Conservation (phyloP, 2,888 invertebrate genomes). For the Melieria omissa region DNA sequence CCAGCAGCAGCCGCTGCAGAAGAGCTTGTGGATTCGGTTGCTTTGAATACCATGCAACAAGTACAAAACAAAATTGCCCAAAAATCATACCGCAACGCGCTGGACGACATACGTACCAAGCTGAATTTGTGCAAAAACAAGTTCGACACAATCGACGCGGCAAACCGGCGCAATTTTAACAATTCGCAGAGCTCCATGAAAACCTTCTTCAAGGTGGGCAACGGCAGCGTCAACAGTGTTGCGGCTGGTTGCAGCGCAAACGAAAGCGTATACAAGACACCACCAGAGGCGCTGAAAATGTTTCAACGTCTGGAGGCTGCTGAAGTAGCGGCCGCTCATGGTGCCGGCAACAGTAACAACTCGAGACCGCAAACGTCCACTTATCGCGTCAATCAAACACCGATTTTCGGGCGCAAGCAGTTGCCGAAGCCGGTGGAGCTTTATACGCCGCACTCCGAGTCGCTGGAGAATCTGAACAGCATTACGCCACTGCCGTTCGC, state of each 20-base stretch:
- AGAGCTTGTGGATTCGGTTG: conserved; percentile 32
- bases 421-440: conserved; percentile 45
- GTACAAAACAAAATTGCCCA: conserved; percentile 52
- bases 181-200: conserved; percentile 63
- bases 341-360: conserved; percentile 27
- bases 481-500: conserved; percentile 20
- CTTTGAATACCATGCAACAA: conserved; percentile 43
- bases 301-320: conserved; percentile 56
- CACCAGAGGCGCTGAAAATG: conserved; percentile 59
- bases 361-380: conserved; percentile 44
- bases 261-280: conserved; percentile 50
- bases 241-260: conserved; percentile 30
- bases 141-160: conserved; percentile 63
- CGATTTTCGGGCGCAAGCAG: conserved; percentile 62
- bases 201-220: conserved; percentile 58
- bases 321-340: conserved; percentile 41
- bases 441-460: conserved; percentile 60
- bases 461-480: conserved; percentile 58
- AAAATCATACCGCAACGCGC: conserved; percentile 59
- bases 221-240: conserved; percentile 36
- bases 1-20: background rate
- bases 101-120: conserved; percentile 64
- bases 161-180: conserved; percentile 59
- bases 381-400: conserved; percentile 66
- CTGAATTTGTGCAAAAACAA: conserved; percentile 64